Base-by-base conservation (phyloP, 2,888 invertebrate genomes). In the Ormyrus rosae region DNA sequence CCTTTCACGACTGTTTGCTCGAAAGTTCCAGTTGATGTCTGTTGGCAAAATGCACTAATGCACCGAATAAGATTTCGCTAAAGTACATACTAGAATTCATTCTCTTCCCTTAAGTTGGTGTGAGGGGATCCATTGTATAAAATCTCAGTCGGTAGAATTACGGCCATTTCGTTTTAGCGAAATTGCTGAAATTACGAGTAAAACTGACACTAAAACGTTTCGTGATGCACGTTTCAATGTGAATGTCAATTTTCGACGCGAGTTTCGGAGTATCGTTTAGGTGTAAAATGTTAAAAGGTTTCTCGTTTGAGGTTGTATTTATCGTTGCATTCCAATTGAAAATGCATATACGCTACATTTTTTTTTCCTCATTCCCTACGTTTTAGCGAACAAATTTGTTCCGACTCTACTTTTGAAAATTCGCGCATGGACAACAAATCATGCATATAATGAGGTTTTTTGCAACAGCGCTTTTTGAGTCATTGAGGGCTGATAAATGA, bases 191-290 rank as follows among this genome's bases (percentile, higher is more conserved):
- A 67, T 74, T 65, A 60, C 50, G 58, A 34, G n/a, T 45, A 58
- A 67, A 73, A 64, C 63, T 64, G 46, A 64, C 64, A 51, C 58
- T 60, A 67, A 74, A 74, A 67, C 51, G 67, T 51, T 60, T 64
- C 61, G 9, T 50, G 61, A 64, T 34, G 50, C 5, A 51, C 61
- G 19, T 48, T 67, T n/a, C 60, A 51, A 61, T 71, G 61, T 48
- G 61, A 60, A 71, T 71, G 51, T 60, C 71, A 71, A 61, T 61
- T 71, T 71, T 61, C 71, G 3, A 0, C 6, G 55, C 19, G 34
- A 58, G n/a, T 58, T 13, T 48, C 19, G 3, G 13, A 7, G 19
- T 60, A 71, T 71, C 71, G 51, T n/a, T 13, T 51, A 45, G 51
- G 6, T 60, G 51, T 58, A 67, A 74, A 74, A 74, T 34, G 65